phyloP scores from a whole-genome alignment of 2,888 invertebrate species.

The Abrostola triplasia region DNA sequence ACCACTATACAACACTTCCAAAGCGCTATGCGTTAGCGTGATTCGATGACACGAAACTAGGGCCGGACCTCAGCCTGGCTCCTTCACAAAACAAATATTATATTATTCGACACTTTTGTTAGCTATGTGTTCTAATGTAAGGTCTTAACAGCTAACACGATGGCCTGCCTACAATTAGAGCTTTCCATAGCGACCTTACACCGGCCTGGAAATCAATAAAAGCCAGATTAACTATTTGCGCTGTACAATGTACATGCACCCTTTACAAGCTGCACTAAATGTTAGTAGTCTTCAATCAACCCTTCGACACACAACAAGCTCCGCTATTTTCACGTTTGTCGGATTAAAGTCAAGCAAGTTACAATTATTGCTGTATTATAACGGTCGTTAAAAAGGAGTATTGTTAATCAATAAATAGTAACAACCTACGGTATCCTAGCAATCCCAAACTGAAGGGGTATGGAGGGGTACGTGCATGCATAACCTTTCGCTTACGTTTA shows the following conservation, averaged over 20 bases:
- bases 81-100: too few relatives aligned
- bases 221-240: constrained; percentile 11
- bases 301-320: not conserved
- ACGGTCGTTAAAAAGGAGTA: constrained; percentile 39
- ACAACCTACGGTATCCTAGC: constrained; percentile 66
- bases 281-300: constrained; percentile 9
- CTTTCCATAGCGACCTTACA: not conserved
- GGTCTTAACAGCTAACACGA: not conserved
- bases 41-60: too few relatives aligned
- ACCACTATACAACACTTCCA: too few relatives aligned
- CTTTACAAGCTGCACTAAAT: not conserved
- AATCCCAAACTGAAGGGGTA: constrained; percentile 56
- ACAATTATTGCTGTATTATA: constrained; percentile 14
- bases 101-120: too few relatives aligned
- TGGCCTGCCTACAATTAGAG: not conserved
- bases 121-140: not conserved
- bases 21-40: too few relatives aligned
- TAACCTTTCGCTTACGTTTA: constrained; percentile 27
- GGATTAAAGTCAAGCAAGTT: constrained; percentile 1
- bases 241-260: constrained; percentile 2
- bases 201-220: constrained; percentile 11
- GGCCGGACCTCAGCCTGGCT: not conserved
- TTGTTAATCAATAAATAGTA: constrained; percentile 59
- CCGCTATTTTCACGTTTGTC: not conserved
- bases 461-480: constrained; percentile 53